Evolutionary conservation across 1,140 invertebrate species (phyloP).

Genomic region (Pseudomyrmex flavicornis): DNA sequence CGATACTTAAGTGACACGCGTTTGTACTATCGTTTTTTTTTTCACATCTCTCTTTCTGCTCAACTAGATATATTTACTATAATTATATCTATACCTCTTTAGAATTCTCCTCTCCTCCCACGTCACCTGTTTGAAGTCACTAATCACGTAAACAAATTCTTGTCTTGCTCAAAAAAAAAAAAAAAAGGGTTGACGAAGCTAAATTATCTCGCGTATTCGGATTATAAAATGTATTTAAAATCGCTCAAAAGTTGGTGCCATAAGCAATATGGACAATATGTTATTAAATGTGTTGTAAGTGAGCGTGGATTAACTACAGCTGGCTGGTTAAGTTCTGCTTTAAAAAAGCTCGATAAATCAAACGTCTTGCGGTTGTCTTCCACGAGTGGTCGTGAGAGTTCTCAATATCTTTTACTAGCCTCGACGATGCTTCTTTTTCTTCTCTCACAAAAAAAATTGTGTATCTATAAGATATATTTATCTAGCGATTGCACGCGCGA

Average conservation of each 20-base stretch:
- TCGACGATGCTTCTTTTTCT: not conserved
- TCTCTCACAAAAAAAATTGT: not conserved
- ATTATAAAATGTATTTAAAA: constrained; percentile 60
- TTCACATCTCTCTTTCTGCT: constrained; percentile 77
- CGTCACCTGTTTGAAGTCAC: constrained; percentile 43
- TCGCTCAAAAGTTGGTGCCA: constrained; percentile 80
- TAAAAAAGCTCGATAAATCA: constrained; percentile 43
- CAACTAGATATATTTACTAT: constrained; percentile 78
- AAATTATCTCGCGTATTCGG: constrained; percentile 45
- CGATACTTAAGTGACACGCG: constrained; percentile 45
- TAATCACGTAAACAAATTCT: constrained; percentile 71
- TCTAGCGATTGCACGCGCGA: not conserved
- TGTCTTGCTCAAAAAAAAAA: constrained; percentile 62
- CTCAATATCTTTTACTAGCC: not conserved
- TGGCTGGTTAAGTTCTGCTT: constrained; percentile 75
- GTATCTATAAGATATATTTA: not conserved
- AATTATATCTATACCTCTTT: constrained; percentile 69
- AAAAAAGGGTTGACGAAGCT: constrained; percentile 31
- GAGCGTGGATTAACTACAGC: constrained; percentile 77
- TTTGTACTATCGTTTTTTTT: constrained; percentile 69
- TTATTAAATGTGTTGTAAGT: constrained; percentile 69
- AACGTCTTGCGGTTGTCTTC: constrained; percentile 39
- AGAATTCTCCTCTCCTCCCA: constrained; percentile 66
- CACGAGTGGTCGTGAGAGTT: constrained; percentile 15
- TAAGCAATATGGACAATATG: constrained; percentile 81